Percentiles rank a stretch among this genome's conserved stretches.
These are phyloP conservation scores for Anolis apletophallus DNA, from an alignment of 2,797 vertebrate genomes.

Conservation along the genomic window DNA sequence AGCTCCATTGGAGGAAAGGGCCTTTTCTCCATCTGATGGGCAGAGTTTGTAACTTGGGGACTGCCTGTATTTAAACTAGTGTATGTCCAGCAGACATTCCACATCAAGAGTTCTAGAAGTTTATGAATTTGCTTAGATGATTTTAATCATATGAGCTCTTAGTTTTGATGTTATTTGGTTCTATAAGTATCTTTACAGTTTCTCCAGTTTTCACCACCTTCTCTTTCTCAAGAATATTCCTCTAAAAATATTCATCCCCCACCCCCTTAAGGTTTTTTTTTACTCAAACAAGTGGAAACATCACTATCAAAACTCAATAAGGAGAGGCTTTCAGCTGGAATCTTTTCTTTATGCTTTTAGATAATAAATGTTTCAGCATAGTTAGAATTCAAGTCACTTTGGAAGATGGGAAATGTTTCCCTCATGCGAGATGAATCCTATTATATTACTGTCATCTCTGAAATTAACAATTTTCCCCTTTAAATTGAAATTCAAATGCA, in stretches of 20 bases:
- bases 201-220: slow-evolving; percentile 27
- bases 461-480: slow-evolving; percentile 51
- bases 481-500: slow-evolving; percentile 59
- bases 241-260: slow-evolving; percentile 15
- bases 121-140: neutral
- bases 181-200: slow-evolving; percentile 5
- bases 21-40: too few species aligned
- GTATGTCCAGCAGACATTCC: neutral
- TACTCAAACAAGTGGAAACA: slow-evolving; percentile 65
- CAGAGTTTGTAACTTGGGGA: too few species aligned
- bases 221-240: slow-evolving; percentile 22
- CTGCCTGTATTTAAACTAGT: neutral
- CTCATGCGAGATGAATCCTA: slow-evolving; percentile 28
- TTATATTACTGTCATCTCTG: slow-evolving; percentile 19
- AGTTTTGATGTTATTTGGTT: slow-evolving; percentile 21
- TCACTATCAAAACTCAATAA: slow-evolving; percentile 58
- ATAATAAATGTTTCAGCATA: slow-evolving; percentile 63
- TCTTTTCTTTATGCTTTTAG: slow-evolving; percentile 69
- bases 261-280: slow-evolving; percentile 27
- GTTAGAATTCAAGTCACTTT: slow-evolving; percentile 45
- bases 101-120: neutral
- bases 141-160: neutral
- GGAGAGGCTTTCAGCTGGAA: slow-evolving; percentile 45
- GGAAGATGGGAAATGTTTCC: slow-evolving; percentile 31
- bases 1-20: too few species aligned